Evolutionary conservation across 2,113 vertebrate genomes (phyloP).

Genomic region (Rhabdornis inornatus): DNA sequence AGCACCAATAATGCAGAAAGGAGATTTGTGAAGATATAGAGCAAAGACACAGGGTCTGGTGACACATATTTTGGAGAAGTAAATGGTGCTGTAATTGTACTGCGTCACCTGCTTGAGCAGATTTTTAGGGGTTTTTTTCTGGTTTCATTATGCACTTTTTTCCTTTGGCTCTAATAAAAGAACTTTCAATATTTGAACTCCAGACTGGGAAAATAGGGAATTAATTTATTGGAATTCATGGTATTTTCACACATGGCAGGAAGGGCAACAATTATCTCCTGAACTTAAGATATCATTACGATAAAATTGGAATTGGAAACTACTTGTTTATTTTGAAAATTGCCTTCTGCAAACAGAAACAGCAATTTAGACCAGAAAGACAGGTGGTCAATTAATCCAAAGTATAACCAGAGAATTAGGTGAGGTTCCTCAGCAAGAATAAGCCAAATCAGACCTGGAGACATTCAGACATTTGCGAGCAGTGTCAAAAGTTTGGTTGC

Average conservation of each 20-base stretch:
- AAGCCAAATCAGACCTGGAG: background rate
- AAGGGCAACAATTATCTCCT: background rate
- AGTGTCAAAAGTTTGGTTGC: background rate
- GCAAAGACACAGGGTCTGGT: background rate
- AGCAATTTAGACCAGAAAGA: background rate
- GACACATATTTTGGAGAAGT: background rate
- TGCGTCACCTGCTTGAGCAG: background rate
- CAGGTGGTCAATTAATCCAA: background rate
- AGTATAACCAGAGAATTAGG: background rate
- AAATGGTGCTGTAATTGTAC: background rate
- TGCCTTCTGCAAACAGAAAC: background rate
- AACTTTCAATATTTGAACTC: background rate
- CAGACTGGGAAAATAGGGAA: background rate
- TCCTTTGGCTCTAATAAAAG: background rate
- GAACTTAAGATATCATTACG: background rate
- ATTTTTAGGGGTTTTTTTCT: background rate
- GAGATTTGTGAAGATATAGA: background rate
- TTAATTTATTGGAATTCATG: background rate
- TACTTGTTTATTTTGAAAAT: conserved; percentile 5
- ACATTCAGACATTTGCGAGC: background rate
- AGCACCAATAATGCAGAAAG: background rate
- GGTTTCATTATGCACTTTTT: background rate
- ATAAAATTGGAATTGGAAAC: background rate
- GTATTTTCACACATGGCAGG: background rate
- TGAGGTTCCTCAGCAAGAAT: background rate